Conservation (phyloP, 2,113 vertebrate species). For the Strix aluco region DNA sequence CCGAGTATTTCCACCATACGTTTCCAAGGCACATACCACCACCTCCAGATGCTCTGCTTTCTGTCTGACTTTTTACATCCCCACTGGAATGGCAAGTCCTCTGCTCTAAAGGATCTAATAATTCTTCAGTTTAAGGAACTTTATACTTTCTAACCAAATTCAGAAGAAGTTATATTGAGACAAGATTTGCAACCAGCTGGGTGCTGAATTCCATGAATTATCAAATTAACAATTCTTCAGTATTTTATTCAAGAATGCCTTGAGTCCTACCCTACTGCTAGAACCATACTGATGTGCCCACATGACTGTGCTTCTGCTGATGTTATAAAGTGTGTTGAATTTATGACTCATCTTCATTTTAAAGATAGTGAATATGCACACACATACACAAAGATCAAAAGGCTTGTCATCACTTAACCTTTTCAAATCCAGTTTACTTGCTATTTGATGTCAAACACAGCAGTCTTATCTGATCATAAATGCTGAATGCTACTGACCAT, state of each 20-base stretch:
- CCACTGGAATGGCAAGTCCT: background rate
- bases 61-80: background rate
- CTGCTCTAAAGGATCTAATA: background rate
- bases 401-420: background rate
- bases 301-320: background rate
- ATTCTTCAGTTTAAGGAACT: background rate
- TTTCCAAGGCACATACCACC: background rate
- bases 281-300: background rate
- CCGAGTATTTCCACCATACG: background rate
- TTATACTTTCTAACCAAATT: background rate
- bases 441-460: background rate
- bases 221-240: background rate
- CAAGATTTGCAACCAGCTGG: background rate
- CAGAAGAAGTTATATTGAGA: background rate
- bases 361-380: background rate
- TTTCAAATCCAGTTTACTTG: background rate
- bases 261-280: background rate
- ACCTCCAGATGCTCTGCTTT: background rate
- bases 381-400: background rate
- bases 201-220: background rate
- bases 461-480: background rate
- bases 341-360: background rate
- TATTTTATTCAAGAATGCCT: background rate
- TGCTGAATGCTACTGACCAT: background rate
- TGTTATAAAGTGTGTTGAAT: background rate